Base-by-base conservation (phyloP, 2,888 invertebrate species). In the Ephialtes manifestator region DNA sequence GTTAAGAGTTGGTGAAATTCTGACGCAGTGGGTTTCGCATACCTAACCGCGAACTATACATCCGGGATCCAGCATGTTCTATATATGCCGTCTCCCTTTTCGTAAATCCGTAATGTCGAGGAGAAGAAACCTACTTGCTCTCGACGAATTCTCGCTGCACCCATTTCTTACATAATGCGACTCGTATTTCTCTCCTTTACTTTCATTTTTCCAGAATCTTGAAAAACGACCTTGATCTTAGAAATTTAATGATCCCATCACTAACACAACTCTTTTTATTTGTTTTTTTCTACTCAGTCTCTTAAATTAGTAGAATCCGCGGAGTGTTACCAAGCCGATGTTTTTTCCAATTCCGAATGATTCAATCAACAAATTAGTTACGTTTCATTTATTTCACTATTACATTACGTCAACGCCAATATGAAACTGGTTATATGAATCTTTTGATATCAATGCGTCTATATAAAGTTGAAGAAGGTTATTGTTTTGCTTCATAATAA, bases 1-100 rank as follows among this genome's bases (percentile, higher is more conserved):
- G 70, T 74, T 74, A 84, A 75, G 80, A 80, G 75, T 71, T 80
- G 39, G 71, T 48, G 63, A 84, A 80, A 80, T 80, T 71, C 71
- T 75, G 79, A 79, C 79, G 74, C 60, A 70, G 74, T 70, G 68
- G 74, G 74, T 75, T 78, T 78, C 74, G 53, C 70, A 53, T 24
- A 74, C 55, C 58, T 20, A 75, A 60, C 55, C 28, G 15, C 63
- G 46, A 82, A 70, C 65, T 72, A 35, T 72, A 65, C 76, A 51
- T 70, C 55, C 28, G 24, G 51, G 7, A 76, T 43, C 35, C 60
- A 15, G 18, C n/a, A 43, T 18, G 81, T 65, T 65, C 43, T 20
- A 71, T 75, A 71, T 75, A 10, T 48, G 51, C n/a, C 71, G 11
- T 8, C 43, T 18, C 43, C 28, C 35, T 71, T 65, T 82, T 71